phyloP scores from a whole-genome alignment of 2,888 invertebrate species.

The Dione vanillae region DNA sequence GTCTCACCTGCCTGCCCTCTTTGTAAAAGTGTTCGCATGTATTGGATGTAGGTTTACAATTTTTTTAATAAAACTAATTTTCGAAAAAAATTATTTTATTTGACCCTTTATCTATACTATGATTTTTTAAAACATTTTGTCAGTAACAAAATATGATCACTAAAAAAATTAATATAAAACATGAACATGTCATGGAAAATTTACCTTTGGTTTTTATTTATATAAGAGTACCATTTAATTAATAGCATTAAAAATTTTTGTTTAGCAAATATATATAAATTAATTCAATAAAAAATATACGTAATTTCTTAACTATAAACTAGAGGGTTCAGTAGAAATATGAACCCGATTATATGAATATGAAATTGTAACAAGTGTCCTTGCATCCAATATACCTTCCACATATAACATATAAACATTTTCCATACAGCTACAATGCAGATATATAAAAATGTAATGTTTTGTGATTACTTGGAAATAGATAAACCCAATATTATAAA shows the following conservation, averaged over 20 bases:
- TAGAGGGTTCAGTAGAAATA: too few relatives aligned
- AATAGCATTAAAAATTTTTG: too few relatives aligned
- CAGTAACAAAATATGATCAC: neutral
- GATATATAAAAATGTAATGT: too few relatives aligned
- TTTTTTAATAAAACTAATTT: slow-evolving; percentile 43
- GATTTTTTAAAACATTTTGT: neutral
- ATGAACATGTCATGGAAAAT: slow-evolving; percentile 10
- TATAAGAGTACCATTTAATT: too few relatives aligned
- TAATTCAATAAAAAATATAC: neutral
- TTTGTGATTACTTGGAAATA: too few relatives aligned
- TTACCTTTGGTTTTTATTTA: neutral
- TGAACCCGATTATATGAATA: too few relatives aligned
- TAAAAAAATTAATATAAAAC: neutral
- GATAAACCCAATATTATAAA: too few relatives aligned
- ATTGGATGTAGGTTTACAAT: slow-evolving; percentile 47
- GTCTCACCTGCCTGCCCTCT: slow-evolving; percentile 26
- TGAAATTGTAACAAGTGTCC: too few relatives aligned
- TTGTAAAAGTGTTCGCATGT: slow-evolving; percentile 53
- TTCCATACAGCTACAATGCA: too few relatives aligned
- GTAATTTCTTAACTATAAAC: too few relatives aligned
- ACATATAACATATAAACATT: too few relatives aligned
- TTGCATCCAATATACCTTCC: too few relatives aligned
- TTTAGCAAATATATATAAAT: neutral
- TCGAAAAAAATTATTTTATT: slow-evolving; percentile 19
- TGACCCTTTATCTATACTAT: neutral